A percentile compares a stretch with the other conserved stretches of the same genome.
Conservation (phyloP, 2,797 vertebrate genomes). For the Bradypodion ventrale region DNA sequence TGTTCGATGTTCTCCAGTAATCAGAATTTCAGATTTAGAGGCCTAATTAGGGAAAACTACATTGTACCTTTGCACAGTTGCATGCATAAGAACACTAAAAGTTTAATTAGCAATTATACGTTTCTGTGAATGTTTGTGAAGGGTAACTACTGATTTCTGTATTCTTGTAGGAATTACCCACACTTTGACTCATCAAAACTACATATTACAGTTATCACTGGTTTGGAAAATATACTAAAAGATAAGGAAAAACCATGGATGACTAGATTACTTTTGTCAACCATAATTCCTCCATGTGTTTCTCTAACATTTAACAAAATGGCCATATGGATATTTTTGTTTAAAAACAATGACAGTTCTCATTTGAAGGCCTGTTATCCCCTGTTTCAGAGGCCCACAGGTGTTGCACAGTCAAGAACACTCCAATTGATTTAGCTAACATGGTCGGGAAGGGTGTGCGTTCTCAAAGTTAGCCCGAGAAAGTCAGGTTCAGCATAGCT, state of each 20-base stretch:
- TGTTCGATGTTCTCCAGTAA: not conserved
- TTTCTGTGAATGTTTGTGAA: not conserved
- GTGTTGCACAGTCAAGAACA: no score
- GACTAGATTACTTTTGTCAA: not conserved
- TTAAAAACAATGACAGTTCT: no score
- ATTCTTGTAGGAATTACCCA: not conserved
- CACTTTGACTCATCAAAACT: not conserved
- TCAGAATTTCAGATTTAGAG: not conserved
- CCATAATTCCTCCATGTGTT: not conserved
- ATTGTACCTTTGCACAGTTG: not conserved
- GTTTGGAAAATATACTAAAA: not conserved
- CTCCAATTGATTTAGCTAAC: no score
- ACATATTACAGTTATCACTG: not conserved
- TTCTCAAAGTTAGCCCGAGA: no score
- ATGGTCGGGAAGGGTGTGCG: no score
- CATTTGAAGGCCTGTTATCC: no score
- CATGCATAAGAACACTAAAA: not conserved
- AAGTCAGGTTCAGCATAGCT: no score
- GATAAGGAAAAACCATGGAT: not conserved
- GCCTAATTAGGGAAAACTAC: not conserved
- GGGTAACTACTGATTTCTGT: not conserved
- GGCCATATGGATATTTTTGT: no score
- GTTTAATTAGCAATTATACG: not conserved
- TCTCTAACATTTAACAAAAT: not conserved
- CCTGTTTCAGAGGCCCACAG: no score